phyloP scores from a whole-genome alignment of 2,113 vertebrate genomes.

The Podiceps cristatus region DNA sequence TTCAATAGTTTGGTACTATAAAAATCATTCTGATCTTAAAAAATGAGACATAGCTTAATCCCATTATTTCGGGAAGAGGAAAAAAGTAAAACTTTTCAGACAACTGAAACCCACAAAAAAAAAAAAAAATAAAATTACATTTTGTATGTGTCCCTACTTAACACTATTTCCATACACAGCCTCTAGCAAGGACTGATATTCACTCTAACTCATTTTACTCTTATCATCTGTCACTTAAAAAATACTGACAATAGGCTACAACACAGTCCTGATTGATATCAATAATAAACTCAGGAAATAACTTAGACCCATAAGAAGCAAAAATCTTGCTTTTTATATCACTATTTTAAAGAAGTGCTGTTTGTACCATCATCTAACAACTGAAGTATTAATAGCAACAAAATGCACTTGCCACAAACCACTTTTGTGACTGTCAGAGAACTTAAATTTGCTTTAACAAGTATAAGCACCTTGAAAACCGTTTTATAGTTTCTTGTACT shows the following conservation, averaged over 20 bases:
- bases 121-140: background rate
- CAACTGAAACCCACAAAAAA: background rate
- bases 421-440: background rate
- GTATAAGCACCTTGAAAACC: background rate
- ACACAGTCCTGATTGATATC: background rate
- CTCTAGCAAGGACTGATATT: background rate
- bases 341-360: background rate
- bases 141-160: background rate
- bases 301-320: background rate
- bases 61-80: background rate
- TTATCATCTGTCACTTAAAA: background rate
- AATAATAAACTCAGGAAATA: background rate
- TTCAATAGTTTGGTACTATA: background rate
- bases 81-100: background rate
- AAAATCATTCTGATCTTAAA: background rate
- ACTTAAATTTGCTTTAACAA: background rate
- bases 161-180: background rate
- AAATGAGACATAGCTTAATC: background rate
- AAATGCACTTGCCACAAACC: background rate
- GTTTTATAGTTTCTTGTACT: background rate
- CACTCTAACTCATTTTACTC: background rate
- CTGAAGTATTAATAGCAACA: background rate
- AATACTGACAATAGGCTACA: background rate
- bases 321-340: background rate
- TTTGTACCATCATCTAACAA: background rate